Percentiles rank a stretch among this genome's conserved stretches.
Evolutionary conservation across 2,113 vertebrate genomes (phyloP).

Genomic region (Mirza zaza): DNA sequence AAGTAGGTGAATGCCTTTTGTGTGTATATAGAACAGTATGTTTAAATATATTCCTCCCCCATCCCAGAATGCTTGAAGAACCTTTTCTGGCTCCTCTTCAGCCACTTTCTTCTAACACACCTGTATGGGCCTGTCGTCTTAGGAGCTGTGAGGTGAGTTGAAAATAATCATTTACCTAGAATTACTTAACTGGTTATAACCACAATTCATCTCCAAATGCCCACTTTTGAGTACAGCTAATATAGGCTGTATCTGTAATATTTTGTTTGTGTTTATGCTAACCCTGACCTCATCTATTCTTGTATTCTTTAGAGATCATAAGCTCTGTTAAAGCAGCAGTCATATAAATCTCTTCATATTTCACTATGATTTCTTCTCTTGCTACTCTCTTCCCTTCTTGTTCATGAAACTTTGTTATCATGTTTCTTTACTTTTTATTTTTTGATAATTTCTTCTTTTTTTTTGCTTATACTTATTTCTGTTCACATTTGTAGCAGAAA

Average conservation of each 20-base stretch:
- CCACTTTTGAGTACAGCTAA: neutral
- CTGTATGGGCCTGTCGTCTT: constrained; percentile 87
- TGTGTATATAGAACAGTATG: neutral
- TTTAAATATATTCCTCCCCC: neutral
- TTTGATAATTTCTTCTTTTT: neutral
- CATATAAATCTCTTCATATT: neutral
- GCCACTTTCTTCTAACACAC: constrained; percentile 84
- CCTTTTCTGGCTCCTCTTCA: constrained; percentile 82
- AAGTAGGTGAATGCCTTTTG: neutral
- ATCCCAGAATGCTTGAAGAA: constrained; percentile 81
- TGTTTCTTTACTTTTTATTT: constrained; percentile 8
- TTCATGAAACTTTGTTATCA: constrained; percentile 9
- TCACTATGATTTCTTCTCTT: constrained; percentile 23
- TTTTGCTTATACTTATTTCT: neutral
- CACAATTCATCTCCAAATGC: neutral
- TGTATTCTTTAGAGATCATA: neutral
- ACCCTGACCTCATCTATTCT: neutral
- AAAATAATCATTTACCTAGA: constrained; percentile 43
- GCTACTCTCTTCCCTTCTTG: neutral
- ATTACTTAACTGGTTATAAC: neutral
- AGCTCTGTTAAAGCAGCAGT: neutral
- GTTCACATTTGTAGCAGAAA: too few species aligned
- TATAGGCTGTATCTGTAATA: neutral
- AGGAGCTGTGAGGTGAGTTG: constrained; percentile 88
- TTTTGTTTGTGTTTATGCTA: constrained; percentile 32